Conservation (phyloP, 2,113 vertebrate species). For the Harpagus bidentatus region DNA sequence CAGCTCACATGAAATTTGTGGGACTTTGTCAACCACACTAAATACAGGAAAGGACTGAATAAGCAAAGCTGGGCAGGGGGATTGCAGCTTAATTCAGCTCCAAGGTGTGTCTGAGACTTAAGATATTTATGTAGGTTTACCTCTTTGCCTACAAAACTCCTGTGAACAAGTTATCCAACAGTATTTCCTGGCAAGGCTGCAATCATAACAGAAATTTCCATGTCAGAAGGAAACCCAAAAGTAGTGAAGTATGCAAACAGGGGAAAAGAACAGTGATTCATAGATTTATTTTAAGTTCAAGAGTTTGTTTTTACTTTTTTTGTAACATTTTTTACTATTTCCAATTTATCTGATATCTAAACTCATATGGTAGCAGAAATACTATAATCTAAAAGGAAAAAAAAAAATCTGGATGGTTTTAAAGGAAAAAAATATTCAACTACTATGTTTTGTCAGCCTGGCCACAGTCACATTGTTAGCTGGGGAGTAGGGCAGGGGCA, state of each 20-base stretch:
- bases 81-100: neutral
- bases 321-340: neutral
- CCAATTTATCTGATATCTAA: neutral
- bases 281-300: neutral
- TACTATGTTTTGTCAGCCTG: neutral
- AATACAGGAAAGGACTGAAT: neutral
- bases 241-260: neutral
- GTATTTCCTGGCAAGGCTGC: neutral
- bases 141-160: neutral
- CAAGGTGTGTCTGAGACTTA: neutral
- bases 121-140: neutral
- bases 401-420: neutral
- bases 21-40: neutral
- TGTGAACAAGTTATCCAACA: neutral
- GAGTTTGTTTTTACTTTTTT: neutral
- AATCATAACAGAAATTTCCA: neutral
- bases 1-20: neutral
- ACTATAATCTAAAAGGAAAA: neutral
- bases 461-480: neutral
- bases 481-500: fast-evolving
- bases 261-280: neutral
- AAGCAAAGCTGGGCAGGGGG: neutral
- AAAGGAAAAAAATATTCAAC: neutral
- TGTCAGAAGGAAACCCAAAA: neutral
- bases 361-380: neutral